phyloP scores from a whole-genome alignment of 2,888 invertebrate species.

The Lottia scabra region DNA sequence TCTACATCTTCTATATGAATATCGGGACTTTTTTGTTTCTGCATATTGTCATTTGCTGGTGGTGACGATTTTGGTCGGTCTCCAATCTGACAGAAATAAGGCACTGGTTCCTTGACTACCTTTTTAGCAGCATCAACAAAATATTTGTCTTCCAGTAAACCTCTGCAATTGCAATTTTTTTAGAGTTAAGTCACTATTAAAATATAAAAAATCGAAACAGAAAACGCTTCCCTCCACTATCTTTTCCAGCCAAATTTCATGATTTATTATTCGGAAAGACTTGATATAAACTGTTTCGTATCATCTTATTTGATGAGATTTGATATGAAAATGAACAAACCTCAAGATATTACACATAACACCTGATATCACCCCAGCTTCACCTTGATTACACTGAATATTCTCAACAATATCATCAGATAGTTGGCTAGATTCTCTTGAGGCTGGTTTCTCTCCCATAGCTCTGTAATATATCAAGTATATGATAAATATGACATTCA shows the following conservation, averaged over 20 bases:
- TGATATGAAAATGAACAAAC: conserved; percentile 34
- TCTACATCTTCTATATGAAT: conserved; percentile 4
- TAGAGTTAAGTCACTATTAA: background rate
- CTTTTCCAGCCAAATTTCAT: too few relatives aligned
- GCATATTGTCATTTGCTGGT: conserved; percentile 14
- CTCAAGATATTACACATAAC: conserved; percentile 61
- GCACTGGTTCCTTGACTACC: conserved; percentile 60
- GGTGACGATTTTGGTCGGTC: conserved; percentile 25
- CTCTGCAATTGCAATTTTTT: conserved; percentile 41
- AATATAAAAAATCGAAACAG: too few relatives aligned
- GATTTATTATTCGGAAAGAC: too few relatives aligned
- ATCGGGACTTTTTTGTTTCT: conserved; percentile 4
- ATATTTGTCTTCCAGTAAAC: conserved; percentile 62
- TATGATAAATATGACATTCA: too few relatives aligned
- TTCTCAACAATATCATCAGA: background rate
- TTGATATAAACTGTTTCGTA: too few relatives aligned
- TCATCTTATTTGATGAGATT: too few relatives aligned
- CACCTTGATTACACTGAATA: conserved; percentile 50
- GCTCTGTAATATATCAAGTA: conserved; percentile 16
- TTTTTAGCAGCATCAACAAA: conserved; percentile 61
- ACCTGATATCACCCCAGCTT: conserved; percentile 57
- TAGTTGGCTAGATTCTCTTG: background rate
- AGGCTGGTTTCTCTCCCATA: background rate
- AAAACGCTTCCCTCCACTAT: too few relatives aligned
- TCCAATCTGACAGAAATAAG: conserved; percentile 64